Evolutionary conservation across 2,888 invertebrate species (phyloP).

Genomic region (Eilema griseolum): DNA sequence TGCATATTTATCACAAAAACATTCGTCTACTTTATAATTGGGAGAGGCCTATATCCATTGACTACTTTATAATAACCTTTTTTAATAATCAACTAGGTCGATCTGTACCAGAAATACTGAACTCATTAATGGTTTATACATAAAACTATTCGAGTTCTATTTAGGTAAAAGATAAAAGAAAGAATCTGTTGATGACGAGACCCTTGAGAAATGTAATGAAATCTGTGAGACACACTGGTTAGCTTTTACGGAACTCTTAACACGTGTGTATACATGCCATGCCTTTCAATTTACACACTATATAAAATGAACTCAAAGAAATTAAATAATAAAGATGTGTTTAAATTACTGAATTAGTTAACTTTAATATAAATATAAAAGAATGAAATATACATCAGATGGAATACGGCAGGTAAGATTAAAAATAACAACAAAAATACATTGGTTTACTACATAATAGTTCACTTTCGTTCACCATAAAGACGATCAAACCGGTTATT

Average conservation of each 20-base stretch:
- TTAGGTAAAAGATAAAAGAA: background rate
- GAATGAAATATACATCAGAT: background rate
- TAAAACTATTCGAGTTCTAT: too few relatives aligned
- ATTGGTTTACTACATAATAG: background rate
- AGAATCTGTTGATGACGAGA: background rate
- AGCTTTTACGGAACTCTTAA: background rate
- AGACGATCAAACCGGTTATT: conserved; percentile 30
- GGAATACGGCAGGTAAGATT: background rate
- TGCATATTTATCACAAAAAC: too few relatives aligned
- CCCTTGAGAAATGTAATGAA: background rate
- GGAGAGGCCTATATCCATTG: too few relatives aligned
- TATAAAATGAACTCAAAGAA: background rate
- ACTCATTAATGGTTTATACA: background rate
- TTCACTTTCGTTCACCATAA: background rate
- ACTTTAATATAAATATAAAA: background rate
- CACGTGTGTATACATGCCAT: background rate
- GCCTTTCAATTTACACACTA: background rate
- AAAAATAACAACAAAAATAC: background rate
- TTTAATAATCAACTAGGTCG: background rate
- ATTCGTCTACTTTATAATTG: too few relatives aligned
- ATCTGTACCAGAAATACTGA: background rate
- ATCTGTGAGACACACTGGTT: background rate
- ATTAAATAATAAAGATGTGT: background rate
- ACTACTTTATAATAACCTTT: background rate
- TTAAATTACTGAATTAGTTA: background rate